A percentile compares a stretch with the other conserved stretches of the same genome.
phyloP scores from a whole-genome alignment of 2,113 vertebrate species.

The Oncorhynchus masou region DNA sequence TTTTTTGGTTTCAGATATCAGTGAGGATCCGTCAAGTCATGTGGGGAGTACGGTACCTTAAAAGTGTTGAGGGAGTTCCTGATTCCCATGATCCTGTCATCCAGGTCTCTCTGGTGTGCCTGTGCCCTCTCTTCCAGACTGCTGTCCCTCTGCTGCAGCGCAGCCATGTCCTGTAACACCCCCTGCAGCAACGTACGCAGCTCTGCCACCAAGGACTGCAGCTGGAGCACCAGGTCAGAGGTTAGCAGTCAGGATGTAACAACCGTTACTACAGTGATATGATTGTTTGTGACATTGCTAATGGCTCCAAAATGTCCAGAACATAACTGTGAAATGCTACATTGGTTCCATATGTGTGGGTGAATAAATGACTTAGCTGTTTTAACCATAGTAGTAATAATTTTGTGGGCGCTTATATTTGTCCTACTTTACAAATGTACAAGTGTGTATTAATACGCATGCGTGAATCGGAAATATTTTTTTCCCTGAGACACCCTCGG shows the following conservation, averaged over 20 bases:
- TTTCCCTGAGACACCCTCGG: no score
- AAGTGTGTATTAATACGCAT: no score
- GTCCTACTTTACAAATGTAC: no score
- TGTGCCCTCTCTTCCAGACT: constrained; percentile 87
- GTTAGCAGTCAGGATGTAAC: not conserved
- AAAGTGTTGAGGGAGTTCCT: constrained; percentile 92
- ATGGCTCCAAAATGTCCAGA: not conserved
- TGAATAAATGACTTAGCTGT: not conserved
- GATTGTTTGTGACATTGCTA: no score
- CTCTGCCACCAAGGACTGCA: constrained; percentile 91
- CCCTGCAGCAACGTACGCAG: constrained; percentile 86
- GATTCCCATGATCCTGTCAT: constrained; percentile 90
- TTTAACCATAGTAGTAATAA: not conserved
- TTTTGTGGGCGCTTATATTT: no score
- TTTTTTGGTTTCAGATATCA: no score
- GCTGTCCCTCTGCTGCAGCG: constrained; percentile 85
- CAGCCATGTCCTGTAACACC: constrained; percentile 82
- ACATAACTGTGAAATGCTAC: not conserved
- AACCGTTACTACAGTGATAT: no score
- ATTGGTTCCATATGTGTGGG: not conserved
- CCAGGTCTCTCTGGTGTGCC: constrained; percentile 84
- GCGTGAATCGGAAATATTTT: no score
- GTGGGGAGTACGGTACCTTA: constrained; percentile 74
- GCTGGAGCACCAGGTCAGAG: constrained; percentile 46
- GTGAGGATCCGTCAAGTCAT: not conserved